Evolutionary conservation across 2,113 vertebrate species (phyloP).

Genomic region (Pterocles gutturalis): DNA sequence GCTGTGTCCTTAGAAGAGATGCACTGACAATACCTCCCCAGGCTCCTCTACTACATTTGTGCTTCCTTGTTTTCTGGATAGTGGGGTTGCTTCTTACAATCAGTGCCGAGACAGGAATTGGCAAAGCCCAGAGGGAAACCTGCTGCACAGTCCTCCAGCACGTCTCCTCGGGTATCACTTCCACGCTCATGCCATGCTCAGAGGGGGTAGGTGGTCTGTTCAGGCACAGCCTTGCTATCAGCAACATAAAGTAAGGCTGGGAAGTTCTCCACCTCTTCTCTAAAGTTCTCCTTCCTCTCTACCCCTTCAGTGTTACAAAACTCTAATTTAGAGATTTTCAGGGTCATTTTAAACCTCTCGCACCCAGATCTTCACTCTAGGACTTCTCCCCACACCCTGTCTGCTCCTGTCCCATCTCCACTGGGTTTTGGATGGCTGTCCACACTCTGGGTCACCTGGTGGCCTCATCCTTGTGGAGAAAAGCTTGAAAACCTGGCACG

Average conservation of each 20-base stretch:
- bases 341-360: neutral
- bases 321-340: neutral
- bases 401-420: neutral
- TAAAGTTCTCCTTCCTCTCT: neutral
- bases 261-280: neutral
- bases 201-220: neutral
- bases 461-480: neutral
- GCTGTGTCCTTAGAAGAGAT: neutral
- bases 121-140: neutral
- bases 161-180: neutral
- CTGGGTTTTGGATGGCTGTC: neutral
- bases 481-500: neutral
- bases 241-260: neutral
- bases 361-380: neutral
- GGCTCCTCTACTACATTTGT: neutral
- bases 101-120: neutral
- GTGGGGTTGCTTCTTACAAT: neutral
- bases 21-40: neutral
- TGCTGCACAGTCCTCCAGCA: neutral
- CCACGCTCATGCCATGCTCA: neutral
- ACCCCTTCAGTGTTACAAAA: neutral
- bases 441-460: neutral
- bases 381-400: rapidly evolving
- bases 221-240: neutral
- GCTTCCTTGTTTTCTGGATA: neutral